These are phyloP conservation scores for Sarotherodon lohbergeri DNA, from an alignment of 2,113 vertebrate genomes.

Conservation along the genomic window DNA sequence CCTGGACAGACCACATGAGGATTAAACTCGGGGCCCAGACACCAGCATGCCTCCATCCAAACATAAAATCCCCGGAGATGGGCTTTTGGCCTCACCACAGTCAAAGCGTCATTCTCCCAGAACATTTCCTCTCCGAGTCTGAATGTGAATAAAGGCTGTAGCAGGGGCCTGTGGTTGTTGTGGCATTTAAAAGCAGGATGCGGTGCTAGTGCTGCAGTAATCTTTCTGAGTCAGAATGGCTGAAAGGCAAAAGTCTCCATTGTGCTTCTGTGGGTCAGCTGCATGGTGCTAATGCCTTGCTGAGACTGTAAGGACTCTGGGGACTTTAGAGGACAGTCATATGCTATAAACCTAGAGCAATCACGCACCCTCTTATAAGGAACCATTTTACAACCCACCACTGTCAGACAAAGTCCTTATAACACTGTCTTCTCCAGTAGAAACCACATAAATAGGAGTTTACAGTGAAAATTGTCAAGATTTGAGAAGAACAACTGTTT, in stretches of 20 bases:
- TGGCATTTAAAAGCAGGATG: not conserved
- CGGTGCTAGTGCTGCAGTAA: not conserved
- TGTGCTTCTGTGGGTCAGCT: not conserved
- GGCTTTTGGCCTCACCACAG: conserved; percentile 23
- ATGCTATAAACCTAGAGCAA: not conserved
- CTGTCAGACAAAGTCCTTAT: not conserved
- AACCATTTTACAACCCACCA: not conserved
- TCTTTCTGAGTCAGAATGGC: not conserved
- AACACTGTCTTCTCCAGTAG: not conserved
- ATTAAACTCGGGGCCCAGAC: conserved; percentile 16
- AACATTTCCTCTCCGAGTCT: not conserved
- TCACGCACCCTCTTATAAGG: not conserved
- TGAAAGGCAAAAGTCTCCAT: not conserved
- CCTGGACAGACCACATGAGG: conserved; percentile 21
- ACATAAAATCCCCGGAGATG: conserved; percentile 22
- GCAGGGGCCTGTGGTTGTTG: not conserved
- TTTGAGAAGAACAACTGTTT: not conserved
- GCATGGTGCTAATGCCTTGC: not conserved
- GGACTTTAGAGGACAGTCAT: not conserved
- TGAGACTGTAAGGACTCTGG: not conserved
- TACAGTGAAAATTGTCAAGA: not conserved
- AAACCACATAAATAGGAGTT: not conserved
- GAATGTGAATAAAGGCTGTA: not conserved
- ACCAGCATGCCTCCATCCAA: not conserved
- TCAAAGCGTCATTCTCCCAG: not conserved